A percentile compares a stretch with the other conserved stretches of the same genome.
phyloP scores from a whole-genome alignment of 2,888 invertebrate species.

The Cataglyphis cursor region DNA sequence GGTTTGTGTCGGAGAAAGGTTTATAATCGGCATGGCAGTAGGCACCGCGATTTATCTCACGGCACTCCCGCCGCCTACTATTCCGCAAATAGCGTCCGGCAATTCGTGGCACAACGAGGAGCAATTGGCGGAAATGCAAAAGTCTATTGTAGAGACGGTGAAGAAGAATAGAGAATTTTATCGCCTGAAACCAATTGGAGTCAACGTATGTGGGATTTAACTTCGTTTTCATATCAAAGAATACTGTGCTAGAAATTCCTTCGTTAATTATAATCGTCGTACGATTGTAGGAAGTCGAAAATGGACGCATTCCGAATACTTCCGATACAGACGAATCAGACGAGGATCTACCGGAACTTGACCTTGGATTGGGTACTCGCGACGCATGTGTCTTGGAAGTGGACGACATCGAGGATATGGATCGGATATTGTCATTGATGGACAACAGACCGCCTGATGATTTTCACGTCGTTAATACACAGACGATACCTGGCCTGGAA shows the following conservation, averaged over 20 bases:
- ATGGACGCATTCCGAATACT: conserved; percentile 85
- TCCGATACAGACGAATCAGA: conserved; percentile 91
- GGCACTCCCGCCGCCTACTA: conserved; percentile 92
- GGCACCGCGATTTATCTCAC: conserved; percentile 94
- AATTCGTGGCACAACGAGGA: conserved; percentile 90
- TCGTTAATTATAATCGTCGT: conserved; percentile 20
- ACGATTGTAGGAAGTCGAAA: conserved; percentile 81
- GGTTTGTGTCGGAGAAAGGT: conserved; percentile 93
- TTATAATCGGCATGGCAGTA: conserved; percentile 95
- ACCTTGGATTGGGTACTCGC: conserved; percentile 92
- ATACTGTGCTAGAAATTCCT: conserved; percentile 2
- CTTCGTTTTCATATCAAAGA: conserved; percentile 19
- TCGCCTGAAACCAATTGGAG: conserved; percentile 87
- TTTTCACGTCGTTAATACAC: conserved; percentile 93
- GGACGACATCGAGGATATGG: conserved; percentile 94
- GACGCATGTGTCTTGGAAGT: conserved; percentile 94
- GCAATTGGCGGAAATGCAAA: conserved; percentile 90
- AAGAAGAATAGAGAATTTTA: conserved; percentile 92
- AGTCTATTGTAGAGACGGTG: conserved; percentile 91
- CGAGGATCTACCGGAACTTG: conserved; percentile 90
- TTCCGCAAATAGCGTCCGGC: conserved; percentile 91
- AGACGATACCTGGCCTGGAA: conserved; percentile 91
- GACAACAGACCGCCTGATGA: conserved; percentile 92
- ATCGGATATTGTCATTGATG: conserved; percentile 91
- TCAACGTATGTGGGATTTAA: conserved; percentile 51